Evolutionary conservation across 2,888 invertebrate species (phyloP).

Genomic region (Oscheius sp.): DNA sequence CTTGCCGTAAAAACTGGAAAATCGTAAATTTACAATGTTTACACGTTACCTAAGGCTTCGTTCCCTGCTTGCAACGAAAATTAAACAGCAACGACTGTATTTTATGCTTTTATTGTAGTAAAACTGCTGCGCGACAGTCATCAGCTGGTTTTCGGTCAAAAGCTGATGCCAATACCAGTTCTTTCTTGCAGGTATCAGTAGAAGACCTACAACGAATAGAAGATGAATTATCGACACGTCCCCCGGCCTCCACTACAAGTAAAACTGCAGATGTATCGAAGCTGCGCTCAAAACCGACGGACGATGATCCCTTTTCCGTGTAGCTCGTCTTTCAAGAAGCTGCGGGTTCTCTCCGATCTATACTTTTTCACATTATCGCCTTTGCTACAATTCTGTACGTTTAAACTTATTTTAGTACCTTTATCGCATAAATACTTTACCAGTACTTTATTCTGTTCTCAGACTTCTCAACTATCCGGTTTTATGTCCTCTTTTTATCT

Average conservation of each 20-base stretch:
- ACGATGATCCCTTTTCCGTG: constrained; percentile 28
- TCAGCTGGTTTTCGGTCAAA: too few relatives aligned
- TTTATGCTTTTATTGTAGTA: too few relatives aligned
- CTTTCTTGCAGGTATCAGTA: constrained; percentile 56
- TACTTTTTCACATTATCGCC: not conserved
- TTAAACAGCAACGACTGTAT: too few relatives aligned
- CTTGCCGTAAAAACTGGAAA: too few relatives aligned
- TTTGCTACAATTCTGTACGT: not conserved
- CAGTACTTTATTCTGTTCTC: not conserved
- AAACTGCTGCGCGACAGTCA: too few relatives aligned
- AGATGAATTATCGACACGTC: constrained; percentile 42
- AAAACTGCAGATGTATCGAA: constrained; percentile 22
- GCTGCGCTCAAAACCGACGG: constrained; percentile 27
- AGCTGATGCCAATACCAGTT: too few relatives aligned
- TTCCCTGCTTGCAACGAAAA: too few relatives aligned
- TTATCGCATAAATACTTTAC: not conserved
- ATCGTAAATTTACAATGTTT: too few relatives aligned
- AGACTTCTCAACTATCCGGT: not conserved
- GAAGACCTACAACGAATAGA: constrained; percentile 69
- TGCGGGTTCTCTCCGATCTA: not conserved
- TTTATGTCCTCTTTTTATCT: not conserved
- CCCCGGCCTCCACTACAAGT: not conserved
- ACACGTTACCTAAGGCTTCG: too few relatives aligned
- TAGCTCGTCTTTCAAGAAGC: not conserved
- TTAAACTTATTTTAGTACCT: not conserved